These are phyloP conservation scores for Pipa parva DNA, from an alignment of 2,113 vertebrate genomes.

Conservation along the genomic window DNA sequence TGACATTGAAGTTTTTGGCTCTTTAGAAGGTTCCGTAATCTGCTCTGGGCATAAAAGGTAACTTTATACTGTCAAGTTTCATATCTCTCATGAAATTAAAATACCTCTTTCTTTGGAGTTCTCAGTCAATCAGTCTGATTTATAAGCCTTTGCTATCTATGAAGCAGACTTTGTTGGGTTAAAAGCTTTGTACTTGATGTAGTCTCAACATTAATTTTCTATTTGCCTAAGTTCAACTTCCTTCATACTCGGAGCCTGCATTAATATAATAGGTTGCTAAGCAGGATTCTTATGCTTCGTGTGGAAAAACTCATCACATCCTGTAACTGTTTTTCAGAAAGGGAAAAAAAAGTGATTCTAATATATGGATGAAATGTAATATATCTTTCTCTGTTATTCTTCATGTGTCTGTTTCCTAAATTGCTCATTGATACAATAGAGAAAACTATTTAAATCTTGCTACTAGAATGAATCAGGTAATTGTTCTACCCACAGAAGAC, in stretches of 20 bases:
- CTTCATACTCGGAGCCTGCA: neutral
- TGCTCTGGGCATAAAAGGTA: conserved; percentile 45
- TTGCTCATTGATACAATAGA: conserved; percentile 6
- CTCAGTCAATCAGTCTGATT: conserved; percentile 25
- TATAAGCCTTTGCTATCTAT: conserved; percentile 24
- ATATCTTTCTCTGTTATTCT: neutral
- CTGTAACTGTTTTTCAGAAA: conserved; percentile 7
- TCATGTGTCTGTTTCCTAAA: neutral
- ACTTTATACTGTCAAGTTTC: conserved; percentile 51
- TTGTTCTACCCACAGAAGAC: too few species aligned
- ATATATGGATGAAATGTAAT: conserved; percentile 1
- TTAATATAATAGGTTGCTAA: conserved; percentile 16
- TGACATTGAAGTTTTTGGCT: conserved; percentile 38
- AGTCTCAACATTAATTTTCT: conserved; percentile 20
- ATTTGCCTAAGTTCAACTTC: neutral
- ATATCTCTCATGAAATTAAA: conserved; percentile 49
- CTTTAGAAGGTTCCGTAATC: conserved; percentile 43
- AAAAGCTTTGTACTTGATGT: conserved; percentile 15
- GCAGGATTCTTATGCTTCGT: conserved; percentile 9
- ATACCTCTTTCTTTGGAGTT: conserved; percentile 16
- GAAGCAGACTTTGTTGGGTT: conserved; percentile 6
- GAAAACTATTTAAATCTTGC: conserved; percentile 19
- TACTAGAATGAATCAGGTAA: neutral
- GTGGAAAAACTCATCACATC: neutral
- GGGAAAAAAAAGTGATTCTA: conserved; percentile 12